Base-by-base conservation (phyloP, 2,888 invertebrate species). In the Caenorhabditis afra region DNA sequence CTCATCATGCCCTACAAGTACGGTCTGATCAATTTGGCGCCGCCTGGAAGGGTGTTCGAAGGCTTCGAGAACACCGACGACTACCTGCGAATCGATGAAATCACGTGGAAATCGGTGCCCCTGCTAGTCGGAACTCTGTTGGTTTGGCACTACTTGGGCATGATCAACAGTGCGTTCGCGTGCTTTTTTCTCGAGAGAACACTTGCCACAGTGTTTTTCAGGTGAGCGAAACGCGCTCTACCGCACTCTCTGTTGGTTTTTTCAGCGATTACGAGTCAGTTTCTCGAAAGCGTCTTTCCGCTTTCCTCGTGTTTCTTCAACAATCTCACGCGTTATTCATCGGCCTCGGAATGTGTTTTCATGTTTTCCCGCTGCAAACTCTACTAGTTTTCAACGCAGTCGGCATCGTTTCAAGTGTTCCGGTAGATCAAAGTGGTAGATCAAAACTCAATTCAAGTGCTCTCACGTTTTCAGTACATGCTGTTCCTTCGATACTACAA, bases 401-500 rank as follows among this genome's bases (percentile, higher is more conserved):
- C 7, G 55, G 53, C 23, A 53, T 65, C 18, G 45, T 29, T 23
- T n/a, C 53, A 14, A 4, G 18, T 2, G 16, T 55, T 20, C 55
- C 55, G 18, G 57, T 57, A 22, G 41, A 29, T 29, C 29, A n/a
- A n/a, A n/a, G n/a, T n/a, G n/a, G n/a, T n/a, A n/a, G n/a, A n/a
- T n/a, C n/a, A n/a, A n/a, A n/a, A n/a, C n/a, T n/a, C n/a, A n/a
- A n/a, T n/a, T n/a, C n/a, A n/a, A n/a, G n/a, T n/a, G n/a, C n/a
- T n/a, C n/a, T n/a, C n/a, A n/a, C 29, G 23, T 29, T 74, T 66
- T 18, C 61, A 74, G 74, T 44, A 62, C 23, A 23, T 76, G 2
- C n/a, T 68, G 0, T 23, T 77, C n/a, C 58, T 77, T 10, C 53
- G 55, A 7, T 57, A 53, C 10, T 77, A 77, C 58, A 77, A 77